Base-by-base conservation (phyloP, 2,888 invertebrate genomes). In the Dyspetes luteomarginatus region DNA sequence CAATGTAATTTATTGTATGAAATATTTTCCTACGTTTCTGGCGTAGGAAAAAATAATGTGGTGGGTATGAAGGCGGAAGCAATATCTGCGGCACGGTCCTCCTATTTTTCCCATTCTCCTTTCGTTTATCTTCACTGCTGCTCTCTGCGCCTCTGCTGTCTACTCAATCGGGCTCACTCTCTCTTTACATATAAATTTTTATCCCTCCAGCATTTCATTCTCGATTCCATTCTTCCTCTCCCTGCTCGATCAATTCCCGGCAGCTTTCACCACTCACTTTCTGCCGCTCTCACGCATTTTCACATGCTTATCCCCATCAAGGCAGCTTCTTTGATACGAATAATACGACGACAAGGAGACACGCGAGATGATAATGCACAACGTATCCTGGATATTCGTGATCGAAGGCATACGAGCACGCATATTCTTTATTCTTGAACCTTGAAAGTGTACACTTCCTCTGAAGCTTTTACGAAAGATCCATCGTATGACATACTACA, bases 141-240 rank as follows among this genome's bases (percentile, higher is more conserved):
- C n/a, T n/a, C n/a, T 4, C 22, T 28, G 12, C 4, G 19, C 9
- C 22, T 24, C 5, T 36, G 3, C 22, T 22, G 36, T 3, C 19
- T 36, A 4, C 12, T 65, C 17, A 24, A n/a, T 17, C 26, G 19
- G 3, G 5, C 65, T 19, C 30, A 15, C 45, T 50, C 28, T 48
- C 26, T 45, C 48, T 19, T 17, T 58, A 36, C 7, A 58, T 19
- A 36, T 19, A 58, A 58, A 58, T 5, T 36, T 58, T 24, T 15
- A 45, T 24, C 48, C 45, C 28, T 65, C 26, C n/a, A 45, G 48
- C 24, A 50, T 45, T 65, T 65, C 79, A 58, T 36, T 36, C 30
- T 15, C 7, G 30, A 56, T 17, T 30, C 3, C 17, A 56, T 56
- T 30, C 17, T 30, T 56, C 28, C 15, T 28, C 52, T 22, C n/a